A percentile compares a stretch with the other conserved stretches of the same genome.
Conservation (phyloP, 2,113 vertebrate species). For the Hemichromis elongatus region DNA sequence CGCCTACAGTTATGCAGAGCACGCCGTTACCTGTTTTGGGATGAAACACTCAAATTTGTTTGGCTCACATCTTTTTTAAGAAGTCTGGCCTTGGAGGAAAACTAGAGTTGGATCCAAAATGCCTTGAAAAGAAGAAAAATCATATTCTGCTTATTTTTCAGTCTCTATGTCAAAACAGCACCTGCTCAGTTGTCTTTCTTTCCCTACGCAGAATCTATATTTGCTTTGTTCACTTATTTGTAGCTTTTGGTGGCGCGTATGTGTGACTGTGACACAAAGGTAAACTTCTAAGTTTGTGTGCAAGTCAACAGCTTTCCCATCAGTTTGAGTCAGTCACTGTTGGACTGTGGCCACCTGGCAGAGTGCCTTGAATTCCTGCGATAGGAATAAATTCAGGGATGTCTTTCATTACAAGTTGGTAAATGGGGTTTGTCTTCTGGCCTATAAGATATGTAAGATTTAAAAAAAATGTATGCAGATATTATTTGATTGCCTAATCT, state of each 20-base stretch:
- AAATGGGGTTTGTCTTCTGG: neutral
- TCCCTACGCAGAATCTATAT: neutral
- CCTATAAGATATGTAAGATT: neutral
- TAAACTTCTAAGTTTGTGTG: neutral
- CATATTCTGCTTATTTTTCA: neutral
- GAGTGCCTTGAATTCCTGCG: constrained; percentile 69
- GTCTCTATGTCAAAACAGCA: neutral
- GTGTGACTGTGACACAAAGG: neutral
- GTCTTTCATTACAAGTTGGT: constrained; percentile 12
- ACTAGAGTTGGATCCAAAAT: neutral
- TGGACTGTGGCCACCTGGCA: neutral
- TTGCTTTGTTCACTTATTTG: neutral
- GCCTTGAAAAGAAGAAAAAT: neutral
- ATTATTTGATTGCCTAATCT: neutral
- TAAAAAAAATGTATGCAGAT: neutral
- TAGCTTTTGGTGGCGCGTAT: neutral
- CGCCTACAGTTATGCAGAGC: neutral
- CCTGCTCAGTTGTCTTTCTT: neutral
- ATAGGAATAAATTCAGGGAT: constrained; percentile 39
- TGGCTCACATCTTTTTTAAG: neutral
- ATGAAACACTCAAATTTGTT: neutral
- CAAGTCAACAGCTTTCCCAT: neutral
- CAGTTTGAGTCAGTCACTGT: neutral
- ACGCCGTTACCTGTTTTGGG: neutral
- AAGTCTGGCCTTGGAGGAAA: neutral